Percentiles rank a stretch among this genome's conserved stretches.
phyloP scores from a whole-genome alignment of 53 echinoderm and acorn worm genomes.

The Zoroaster sp. region DNA sequence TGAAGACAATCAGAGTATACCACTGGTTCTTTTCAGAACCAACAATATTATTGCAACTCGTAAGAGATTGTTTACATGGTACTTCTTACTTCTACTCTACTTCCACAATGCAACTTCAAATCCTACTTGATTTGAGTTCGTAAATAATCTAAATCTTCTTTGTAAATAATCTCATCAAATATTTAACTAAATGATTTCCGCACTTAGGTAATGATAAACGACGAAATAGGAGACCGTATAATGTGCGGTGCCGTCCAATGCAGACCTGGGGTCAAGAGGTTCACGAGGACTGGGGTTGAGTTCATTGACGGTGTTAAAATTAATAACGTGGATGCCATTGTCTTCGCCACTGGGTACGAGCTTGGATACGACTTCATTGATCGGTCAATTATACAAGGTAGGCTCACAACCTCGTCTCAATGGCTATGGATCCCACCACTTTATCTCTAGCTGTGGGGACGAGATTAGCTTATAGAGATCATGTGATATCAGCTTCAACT shows the following conservation, averaged over 20 bases:
- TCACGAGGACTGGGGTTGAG: constrained; percentile 74
- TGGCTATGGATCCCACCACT: no score
- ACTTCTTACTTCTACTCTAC: no score
- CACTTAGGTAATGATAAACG: constrained; percentile 76
- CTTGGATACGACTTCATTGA: constrained; percentile 76
- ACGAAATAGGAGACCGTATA: constrained; percentile 76
- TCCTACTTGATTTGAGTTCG: not conserved
- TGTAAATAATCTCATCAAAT: no score
- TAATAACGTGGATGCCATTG: constrained; percentile 72
- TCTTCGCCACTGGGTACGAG: constrained; percentile 92
- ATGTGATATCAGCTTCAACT: no score
- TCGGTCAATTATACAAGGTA: constrained; percentile 75
- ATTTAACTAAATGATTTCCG: not conserved
- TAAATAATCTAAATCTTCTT: not conserved
- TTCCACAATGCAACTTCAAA: no score
- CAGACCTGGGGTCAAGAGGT: constrained; percentile 72
- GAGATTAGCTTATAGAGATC: no score
- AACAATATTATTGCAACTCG: no score
- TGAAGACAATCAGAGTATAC: no score
- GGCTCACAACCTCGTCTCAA: no score
- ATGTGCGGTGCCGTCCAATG: constrained; percentile 80
- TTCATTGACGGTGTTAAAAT: constrained; percentile 78
- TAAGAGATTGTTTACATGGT: no score
- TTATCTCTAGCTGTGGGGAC: no score
- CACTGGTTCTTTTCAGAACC: no score